These are phyloP conservation scores for Acanthococcus lagerstroemiae DNA, from an alignment of 2,888 invertebrate genomes.

Conservation along the genomic window DNA sequence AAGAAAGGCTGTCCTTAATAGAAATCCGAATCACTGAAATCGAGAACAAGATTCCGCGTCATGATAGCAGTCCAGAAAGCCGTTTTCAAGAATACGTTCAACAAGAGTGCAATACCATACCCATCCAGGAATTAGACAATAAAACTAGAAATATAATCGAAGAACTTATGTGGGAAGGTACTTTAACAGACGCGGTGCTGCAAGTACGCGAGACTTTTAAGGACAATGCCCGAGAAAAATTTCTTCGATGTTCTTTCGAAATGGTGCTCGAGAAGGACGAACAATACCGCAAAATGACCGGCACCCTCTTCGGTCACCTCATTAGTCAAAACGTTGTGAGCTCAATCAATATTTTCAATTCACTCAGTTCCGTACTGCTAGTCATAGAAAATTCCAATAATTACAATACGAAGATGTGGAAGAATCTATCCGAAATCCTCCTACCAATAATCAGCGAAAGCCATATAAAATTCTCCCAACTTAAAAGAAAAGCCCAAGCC, in stretches of 20 bases:
- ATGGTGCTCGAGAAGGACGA: conserved; percentile 21
- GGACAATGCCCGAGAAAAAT: conserved; percentile 16
- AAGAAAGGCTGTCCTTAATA: conserved; percentile 3
- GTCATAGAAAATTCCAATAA: conserved; percentile 20
- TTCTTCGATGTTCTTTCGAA: conserved; percentile 12
- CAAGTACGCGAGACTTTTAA: conserved; percentile 19
- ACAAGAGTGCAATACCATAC: not conserved
- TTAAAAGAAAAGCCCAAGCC: conserved; percentile 14
- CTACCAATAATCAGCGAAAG: conserved; percentile 18
- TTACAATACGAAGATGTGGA: conserved; percentile 15
- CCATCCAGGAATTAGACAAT: conserved; percentile 7
- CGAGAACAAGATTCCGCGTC: conserved; percentile 5
- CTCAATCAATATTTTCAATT: conserved; percentile 20
- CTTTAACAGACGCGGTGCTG: conserved; percentile 5
- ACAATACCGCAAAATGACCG: conserved; percentile 26
- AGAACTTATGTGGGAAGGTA: conserved; percentile 25
- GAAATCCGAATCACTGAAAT: conserved; percentile 9
- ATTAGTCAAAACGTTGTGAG: conserved; percentile 13
- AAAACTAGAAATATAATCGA: conserved; percentile 23
- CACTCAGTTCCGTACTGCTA: conserved; percentile 12
- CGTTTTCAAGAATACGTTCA: not conserved
- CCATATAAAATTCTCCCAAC: conserved; percentile 12
- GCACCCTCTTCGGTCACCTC: conserved; percentile 21
- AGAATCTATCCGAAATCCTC: conserved; percentile 11
- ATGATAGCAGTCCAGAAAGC: not conserved